Percentiles rank a stretch among this genome's conserved stretches.
Evolutionary conservation across 2,888 invertebrate genomes (phyloP).

Genomic region (Calephelis perditalis): DNA sequence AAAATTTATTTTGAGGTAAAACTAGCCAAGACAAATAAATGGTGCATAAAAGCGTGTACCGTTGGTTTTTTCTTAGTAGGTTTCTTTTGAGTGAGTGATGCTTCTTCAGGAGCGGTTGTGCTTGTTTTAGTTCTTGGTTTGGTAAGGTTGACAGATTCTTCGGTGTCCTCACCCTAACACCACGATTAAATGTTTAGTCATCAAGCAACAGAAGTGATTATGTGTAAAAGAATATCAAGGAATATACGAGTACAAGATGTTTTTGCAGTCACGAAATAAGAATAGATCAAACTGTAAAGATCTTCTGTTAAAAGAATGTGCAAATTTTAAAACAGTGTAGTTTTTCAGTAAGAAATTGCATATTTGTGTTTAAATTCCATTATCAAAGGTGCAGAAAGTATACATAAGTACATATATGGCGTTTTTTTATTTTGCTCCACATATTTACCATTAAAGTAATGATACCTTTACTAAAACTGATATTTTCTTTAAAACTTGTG

Average conservation of each 20-base stretch:
- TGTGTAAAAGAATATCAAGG: conserved; percentile 11
- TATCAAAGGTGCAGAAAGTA: neutral
- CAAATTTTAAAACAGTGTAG: conserved; percentile 3
- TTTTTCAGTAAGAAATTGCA: neutral
- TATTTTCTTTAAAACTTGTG: conserved; percentile 45
- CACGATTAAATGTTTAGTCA: conserved; percentile 36
- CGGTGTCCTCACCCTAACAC: conserved; percentile 67
- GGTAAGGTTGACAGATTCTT: conserved; percentile 69
- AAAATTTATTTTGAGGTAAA: conserved; percentile 37
- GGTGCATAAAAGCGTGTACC: conserved; percentile 43
- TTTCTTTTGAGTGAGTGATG: conserved; percentile 71
- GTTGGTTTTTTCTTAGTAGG: conserved; percentile 70
- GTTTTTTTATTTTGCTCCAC: conserved; percentile 12
- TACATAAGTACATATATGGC: neutral
- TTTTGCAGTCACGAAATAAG: conserved; percentile 11
- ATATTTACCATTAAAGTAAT: conserved; percentile 20
- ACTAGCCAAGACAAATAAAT: conserved; percentile 50
- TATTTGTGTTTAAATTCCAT: conserved; percentile 1
- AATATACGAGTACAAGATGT: too few species aligned
- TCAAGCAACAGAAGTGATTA: conserved; percentile 20
- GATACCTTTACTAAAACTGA: conserved; percentile 59
- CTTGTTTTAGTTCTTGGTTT: conserved; percentile 71
- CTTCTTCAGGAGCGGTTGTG: conserved; percentile 72
- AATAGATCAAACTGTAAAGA: neutral
- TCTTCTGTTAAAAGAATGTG: conserved; percentile 9